Base-by-base conservation (phyloP, 2,797 vertebrate species). In the Gobionotothen gibberifrons region DNA sequence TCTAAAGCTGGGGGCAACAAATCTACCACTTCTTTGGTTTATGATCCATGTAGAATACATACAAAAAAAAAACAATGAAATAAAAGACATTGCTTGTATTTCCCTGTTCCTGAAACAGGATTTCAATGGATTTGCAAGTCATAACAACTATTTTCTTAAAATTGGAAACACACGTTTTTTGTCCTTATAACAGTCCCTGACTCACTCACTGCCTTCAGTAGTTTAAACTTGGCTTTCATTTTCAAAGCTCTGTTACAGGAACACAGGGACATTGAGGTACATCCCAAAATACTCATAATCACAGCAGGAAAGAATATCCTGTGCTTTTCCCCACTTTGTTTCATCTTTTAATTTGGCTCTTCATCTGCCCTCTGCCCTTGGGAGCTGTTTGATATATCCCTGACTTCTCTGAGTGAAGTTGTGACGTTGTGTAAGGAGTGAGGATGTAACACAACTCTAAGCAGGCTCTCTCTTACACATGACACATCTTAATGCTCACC, bases 321-420 rank as follows among this genome's bases (percentile, higher is more conserved):
- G 10, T 73, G 73, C 76, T 82, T 85, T 81, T 69, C 74, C 54
- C 63, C 63, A 71, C 63, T 74, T 85, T 77, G 71, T 81, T 88
- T 85, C 89, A 92, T 78, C 43, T 79, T 70, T 43, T 68, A 84
- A 85, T 92, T 55, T 81, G 58, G 84, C 60, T 75, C 78, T 63
- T 89, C 77, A 81, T 74, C 63, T 82, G 65, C 76, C 77, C 82
- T 74, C 63, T 82, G 65, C 76, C 71, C 76, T 84, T 79, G 56
- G 64, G 73, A 82, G 81, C 62, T 82, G 60, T 80, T 55, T 74
- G 82, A 88, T 78, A 55, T 48, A 62, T 59, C 67, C 59, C 52
- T 70, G 39, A 57, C 32, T 66, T 56, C 40, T 52, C 49, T n/a
- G 22, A 68, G 65, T 62, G 82, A 81, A 75, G 49, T 54, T 55